Evolutionary conservation across 1,140 invertebrate genomes (phyloP).

Genomic region (Lordiphosa mommai): DNA sequence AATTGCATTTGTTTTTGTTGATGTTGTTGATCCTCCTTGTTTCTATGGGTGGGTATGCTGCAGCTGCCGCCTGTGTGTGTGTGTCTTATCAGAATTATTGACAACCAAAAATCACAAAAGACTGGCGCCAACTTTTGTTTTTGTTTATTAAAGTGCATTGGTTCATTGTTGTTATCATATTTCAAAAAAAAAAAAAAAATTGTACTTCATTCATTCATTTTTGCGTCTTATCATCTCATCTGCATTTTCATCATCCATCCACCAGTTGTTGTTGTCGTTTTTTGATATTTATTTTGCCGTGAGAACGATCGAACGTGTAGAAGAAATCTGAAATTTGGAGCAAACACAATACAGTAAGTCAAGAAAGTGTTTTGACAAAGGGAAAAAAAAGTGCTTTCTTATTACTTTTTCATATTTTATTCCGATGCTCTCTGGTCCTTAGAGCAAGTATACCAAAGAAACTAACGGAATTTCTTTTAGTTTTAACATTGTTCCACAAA

Average conservation of each 20-base stretch:
- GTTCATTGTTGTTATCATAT: too few relatives aligned
- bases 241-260: too few relatives aligned
- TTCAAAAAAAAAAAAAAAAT: too few relatives aligned
- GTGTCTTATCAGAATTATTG: conserved; percentile 38
- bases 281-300: conserved; percentile 16
- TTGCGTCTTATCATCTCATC: background rate
- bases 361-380: too few relatives aligned
- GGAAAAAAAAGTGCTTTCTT: too few relatives aligned
- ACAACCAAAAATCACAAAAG: conserved; percentile 52
- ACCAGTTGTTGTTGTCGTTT: conserved; percentile 8
- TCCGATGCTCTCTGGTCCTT: too few relatives aligned
- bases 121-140: conserved; percentile 42
- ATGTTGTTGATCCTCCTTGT: conserved; percentile 3
- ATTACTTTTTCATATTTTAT: too few relatives aligned
- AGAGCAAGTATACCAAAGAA: too few relatives aligned
- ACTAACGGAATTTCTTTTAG: too few relatives aligned
- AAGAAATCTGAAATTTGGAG: too few relatives aligned
- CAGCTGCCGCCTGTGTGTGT: background rate
- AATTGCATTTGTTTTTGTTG: conserved; percentile 24
- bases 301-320: conserved; percentile 45
- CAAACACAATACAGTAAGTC: too few relatives aligned
- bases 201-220: conserved; percentile 1
- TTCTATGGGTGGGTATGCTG: conserved; percentile 1
- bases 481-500: too few relatives aligned
- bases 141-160: conserved; percentile 2